These are phyloP conservation scores for Exephanes ischioxanthus DNA, from an alignment of 2,888 invertebrate species.

Conservation along the genomic window DNA sequence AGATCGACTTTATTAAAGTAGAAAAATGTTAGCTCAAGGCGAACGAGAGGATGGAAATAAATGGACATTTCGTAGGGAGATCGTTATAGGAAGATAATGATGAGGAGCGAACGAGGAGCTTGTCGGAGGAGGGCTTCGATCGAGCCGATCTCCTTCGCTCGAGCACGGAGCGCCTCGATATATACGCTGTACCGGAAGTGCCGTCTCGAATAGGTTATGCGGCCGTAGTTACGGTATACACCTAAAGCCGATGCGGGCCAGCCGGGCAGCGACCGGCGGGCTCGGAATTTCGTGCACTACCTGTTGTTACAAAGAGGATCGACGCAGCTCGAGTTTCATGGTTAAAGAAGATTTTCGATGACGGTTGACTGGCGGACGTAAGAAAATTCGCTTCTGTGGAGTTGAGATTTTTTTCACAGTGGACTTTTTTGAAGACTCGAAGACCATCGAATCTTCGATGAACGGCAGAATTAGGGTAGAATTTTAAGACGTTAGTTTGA, in stretches of 20 bases:
- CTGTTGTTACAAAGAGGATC: slow-evolving; percentile 42
- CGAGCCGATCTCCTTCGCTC: slow-evolving; percentile 40
- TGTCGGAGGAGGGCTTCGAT: slow-evolving; percentile 18
- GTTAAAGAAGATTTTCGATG: neutral
- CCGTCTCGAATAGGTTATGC: slow-evolving; percentile 69
- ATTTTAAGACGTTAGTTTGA: too few relatives aligned
- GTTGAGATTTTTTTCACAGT: neutral
- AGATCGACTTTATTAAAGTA: too few relatives aligned
- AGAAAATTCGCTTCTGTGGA: neutral
- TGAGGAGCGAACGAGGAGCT: slow-evolving; percentile 24
- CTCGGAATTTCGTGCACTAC: slow-evolving; percentile 54
- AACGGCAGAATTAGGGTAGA: too few relatives aligned
- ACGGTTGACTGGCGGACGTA: neutral
- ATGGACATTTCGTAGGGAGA: too few relatives aligned
- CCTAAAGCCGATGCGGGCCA: slow-evolving; percentile 49
- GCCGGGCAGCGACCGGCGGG: slow-evolving; percentile 16
- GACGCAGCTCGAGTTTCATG: slow-evolving; percentile 10
- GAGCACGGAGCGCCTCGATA: slow-evolving; percentile 26
- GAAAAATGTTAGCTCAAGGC: neutral
- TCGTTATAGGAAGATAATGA: too few relatives aligned
- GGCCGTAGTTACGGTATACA: slow-evolving; percentile 58
- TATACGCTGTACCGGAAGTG: slow-evolving; percentile 69
- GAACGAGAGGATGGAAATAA: too few relatives aligned
- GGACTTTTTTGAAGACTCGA: too few relatives aligned
- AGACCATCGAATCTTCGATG: neutral